phyloP scores from a whole-genome alignment of 2,888 invertebrate genomes.

The Callosobruchus maculatus region DNA sequence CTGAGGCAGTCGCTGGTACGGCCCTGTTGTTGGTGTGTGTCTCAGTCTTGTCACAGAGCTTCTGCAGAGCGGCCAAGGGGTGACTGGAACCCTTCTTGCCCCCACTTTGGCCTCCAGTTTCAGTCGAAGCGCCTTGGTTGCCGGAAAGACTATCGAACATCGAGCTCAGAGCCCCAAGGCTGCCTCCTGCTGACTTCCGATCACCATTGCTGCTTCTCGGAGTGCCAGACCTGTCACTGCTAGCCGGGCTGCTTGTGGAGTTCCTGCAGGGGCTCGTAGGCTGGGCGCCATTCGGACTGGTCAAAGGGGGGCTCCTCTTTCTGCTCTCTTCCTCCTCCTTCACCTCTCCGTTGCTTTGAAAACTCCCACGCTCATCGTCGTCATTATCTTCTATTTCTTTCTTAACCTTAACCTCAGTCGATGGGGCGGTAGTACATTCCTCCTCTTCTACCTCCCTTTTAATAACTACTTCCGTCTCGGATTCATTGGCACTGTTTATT shows the following conservation, averaged over 20 bases:
- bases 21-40: slow-evolving; percentile 57
- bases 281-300: slow-evolving; percentile 42
- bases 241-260: slow-evolving; percentile 67
- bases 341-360: slow-evolving; percentile 42
- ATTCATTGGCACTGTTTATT: slow-evolving; percentile 41
- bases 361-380: slow-evolving; percentile 47
- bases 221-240: slow-evolving; percentile 73
- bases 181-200: slow-evolving; percentile 59
- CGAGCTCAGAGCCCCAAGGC: slow-evolving; percentile 79
- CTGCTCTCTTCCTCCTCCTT: slow-evolving; percentile 40
- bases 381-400: slow-evolving; percentile 44
- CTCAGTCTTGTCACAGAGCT: slow-evolving; percentile 93
- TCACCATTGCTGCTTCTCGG: slow-evolving; percentile 64
- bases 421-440: slow-evolving; percentile 38
- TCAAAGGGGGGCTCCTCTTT: slow-evolving; percentile 41
- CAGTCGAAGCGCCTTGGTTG: slow-evolving; percentile 40
- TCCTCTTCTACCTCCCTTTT: slow-evolving; percentile 42
- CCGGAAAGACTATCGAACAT: slow-evolving; percentile 86
- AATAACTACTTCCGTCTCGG: slow-evolving; percentile 45
- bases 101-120: slow-evolving; percentile 48
- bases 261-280: slow-evolving; percentile 61
- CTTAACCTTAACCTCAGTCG: slow-evolving; percentile 47
- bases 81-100: slow-evolving; percentile 74
- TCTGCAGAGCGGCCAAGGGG: slow-evolving; percentile 91
- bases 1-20: slow-evolving; percentile 39